Conservation (phyloP, 37 sponge, comb jelly and placozoan genomes). For the Ephydatia muelleri region DNA sequence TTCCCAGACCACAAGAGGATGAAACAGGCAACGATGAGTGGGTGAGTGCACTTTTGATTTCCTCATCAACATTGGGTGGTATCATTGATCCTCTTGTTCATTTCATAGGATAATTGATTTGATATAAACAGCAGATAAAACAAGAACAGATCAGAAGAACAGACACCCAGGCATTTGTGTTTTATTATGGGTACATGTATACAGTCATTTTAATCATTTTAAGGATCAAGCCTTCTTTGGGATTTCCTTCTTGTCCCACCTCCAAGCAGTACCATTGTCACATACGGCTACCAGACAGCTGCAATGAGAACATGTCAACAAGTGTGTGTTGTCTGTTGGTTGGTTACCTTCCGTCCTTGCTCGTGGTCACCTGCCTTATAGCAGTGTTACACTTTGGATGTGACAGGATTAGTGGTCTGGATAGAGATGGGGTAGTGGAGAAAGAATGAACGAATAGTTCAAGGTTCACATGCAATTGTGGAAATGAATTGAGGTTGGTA, state of each 20-base stretch:
- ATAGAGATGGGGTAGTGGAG: no score
- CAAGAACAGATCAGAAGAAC: no score
- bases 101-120: no score
- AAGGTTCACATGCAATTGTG: no score
- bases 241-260: conserved; percentile 81
- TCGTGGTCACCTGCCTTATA: conserved; percentile 78
- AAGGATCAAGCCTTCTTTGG: neutral
- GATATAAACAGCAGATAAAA: no score
- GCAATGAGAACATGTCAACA: neutral
- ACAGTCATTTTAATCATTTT: neutral
- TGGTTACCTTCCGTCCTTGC: conserved; percentile 63
- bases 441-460: no score
- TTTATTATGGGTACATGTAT: no score
- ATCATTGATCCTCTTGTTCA: no score
- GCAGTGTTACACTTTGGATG: conserved; percentile 52
- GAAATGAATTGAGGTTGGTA: no score
- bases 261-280: conserved; percentile 83
- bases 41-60: conserved; percentile 45
- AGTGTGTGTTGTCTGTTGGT: neutral
- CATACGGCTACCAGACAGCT: conserved; percentile 63
- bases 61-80: no score
- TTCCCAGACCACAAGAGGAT: conserved; percentile 30
- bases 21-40: conserved; percentile 83
- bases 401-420: neutral
- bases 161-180: no score